phyloP scores from a whole-genome alignment of 2,797 vertebrate genomes.

The Notolepis coatsorum region DNA sequence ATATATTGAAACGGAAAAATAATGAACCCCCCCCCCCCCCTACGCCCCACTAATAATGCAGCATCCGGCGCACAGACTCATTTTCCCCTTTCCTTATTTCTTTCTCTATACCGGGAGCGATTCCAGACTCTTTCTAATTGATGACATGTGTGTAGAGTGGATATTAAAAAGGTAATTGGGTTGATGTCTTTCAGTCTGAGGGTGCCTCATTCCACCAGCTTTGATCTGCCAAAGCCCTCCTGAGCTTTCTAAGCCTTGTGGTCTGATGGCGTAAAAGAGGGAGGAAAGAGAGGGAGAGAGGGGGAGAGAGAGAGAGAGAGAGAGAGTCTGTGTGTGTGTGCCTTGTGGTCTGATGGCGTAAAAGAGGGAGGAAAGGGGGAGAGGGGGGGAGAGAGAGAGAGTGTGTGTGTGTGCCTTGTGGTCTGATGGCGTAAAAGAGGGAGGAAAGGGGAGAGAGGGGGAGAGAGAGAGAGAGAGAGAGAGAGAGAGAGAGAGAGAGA shows the following conservation, averaged over 20 bases:
- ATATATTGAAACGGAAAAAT: too few relatives aligned
- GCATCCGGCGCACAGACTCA: constrained; percentile 4
- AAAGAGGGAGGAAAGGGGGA: constrained; percentile 20
- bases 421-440: constrained; percentile 37
- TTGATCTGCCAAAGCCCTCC: constrained; percentile 63
- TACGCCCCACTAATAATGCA: too few relatives aligned
- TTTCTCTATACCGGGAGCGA: constrained; percentile 30
- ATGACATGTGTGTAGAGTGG: constrained; percentile 57
- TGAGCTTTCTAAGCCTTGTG: constrained; percentile 44
- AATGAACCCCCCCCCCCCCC: too few relatives aligned
- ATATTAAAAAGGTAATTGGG: constrained; percentile 68
- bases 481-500: too few relatives aligned
- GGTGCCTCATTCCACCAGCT: constrained; percentile 45
- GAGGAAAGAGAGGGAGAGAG: neutral
- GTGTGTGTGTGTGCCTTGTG: too few relatives aligned
- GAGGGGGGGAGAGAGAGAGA: constrained; percentile 9
- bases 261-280: constrained; percentile 37
- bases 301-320: constrained; percentile 7
- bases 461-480: too few relatives aligned
- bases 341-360: constrained; percentile 22
- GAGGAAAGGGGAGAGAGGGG: neutral
- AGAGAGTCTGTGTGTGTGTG: too few relatives aligned
- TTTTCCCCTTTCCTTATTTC: constrained; percentile 15
- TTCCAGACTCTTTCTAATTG: constrained; percentile 44
- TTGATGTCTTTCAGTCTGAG: constrained; percentile 55